Base-by-base conservation (phyloP, 2,113 vertebrate species). In the Camelus dromedarius region DNA sequence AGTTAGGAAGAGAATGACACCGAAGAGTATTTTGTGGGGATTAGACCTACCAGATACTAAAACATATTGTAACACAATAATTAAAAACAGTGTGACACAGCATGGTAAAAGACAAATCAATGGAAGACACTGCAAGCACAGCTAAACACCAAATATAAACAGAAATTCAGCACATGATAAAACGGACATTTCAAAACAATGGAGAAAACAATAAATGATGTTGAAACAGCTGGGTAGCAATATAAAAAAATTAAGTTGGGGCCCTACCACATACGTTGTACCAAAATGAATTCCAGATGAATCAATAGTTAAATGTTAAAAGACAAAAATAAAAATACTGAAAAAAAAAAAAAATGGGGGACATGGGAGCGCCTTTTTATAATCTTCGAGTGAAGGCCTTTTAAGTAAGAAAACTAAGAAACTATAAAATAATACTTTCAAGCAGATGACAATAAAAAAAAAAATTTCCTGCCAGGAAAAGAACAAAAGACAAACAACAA, bases 331-430 rank as follows among this genome's bases (percentile, higher is more conserved):
- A 82, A 70, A 89, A 56, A 38, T 58, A 83, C 22, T 38, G 26
- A 76, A 15, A 89, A 93, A 95, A 86, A 42, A 60, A 69, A 13
- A 83, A 93, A 89, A 80, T 42, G 38, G 38, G 38, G 38, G 19
- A 4, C 20, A 96, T 22, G 54, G 28, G 26, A 73, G 19, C 80
- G 8, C 80, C 54, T 85, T 73, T 84, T 79, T 58, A 38, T 58
- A 96, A 80, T 12, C 32, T 12, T 67, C 2, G 28, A 75, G 26
- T 67, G 20, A 80, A 81, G 8, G 1, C 32, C 50, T 72, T 96
- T 92, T 64, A 82, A 18, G 69, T 76, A 69, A 93, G 14, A 86
- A 91, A 86, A 93, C 28, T 80, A 86, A 60, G 30, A 72, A 90
- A 77, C 46, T 72, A 89, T 84, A 77, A 88, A 70, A 88, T 50